A percentile compares a stretch with the other conserved stretches of the same genome.
Evolutionary conservation across 2,113 vertebrate genomes (phyloP).

Genomic region (Collichthys lucidus): DNA sequence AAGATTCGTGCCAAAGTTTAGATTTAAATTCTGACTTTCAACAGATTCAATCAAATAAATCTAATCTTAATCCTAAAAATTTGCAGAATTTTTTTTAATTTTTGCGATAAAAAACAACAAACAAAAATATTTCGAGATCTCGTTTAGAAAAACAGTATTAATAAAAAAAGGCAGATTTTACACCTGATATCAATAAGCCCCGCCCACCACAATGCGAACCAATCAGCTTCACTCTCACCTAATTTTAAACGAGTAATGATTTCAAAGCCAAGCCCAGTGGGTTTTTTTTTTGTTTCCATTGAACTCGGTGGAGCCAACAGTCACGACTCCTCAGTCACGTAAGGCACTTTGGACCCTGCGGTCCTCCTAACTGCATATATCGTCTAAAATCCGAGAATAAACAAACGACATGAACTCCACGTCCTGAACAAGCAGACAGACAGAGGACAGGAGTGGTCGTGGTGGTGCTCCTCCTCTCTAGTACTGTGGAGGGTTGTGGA

Average conservation of each 20-base stretch:
- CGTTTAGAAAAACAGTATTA: neutral
- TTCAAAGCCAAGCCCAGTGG: neutral
- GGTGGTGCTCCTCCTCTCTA: neutral
- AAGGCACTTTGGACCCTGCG: constrained; percentile 1
- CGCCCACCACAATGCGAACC: neutral
- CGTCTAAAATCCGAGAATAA: neutral
- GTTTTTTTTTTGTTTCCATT: constrained; percentile 7
- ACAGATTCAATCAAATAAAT: no score
- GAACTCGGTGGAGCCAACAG: neutral
- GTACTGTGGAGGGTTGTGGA: constrained; percentile 53
- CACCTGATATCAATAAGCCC: neutral
- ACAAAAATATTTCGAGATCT: neutral
- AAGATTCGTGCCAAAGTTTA: no score
- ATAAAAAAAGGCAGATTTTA: neutral
- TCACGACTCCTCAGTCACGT: neutral
- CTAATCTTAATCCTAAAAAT: no score
- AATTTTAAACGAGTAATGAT: neutral
- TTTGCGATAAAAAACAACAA: no score
- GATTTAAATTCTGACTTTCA: no score
- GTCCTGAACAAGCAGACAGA: neutral
- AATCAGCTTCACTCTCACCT: neutral
- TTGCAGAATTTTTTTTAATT: no score
- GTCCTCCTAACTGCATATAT: neutral
- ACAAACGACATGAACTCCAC: neutral
- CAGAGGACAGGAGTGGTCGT: neutral